Conservation (phyloP, 64 coral and sea anemone genomes). For the Montipora sp. region DNA sequence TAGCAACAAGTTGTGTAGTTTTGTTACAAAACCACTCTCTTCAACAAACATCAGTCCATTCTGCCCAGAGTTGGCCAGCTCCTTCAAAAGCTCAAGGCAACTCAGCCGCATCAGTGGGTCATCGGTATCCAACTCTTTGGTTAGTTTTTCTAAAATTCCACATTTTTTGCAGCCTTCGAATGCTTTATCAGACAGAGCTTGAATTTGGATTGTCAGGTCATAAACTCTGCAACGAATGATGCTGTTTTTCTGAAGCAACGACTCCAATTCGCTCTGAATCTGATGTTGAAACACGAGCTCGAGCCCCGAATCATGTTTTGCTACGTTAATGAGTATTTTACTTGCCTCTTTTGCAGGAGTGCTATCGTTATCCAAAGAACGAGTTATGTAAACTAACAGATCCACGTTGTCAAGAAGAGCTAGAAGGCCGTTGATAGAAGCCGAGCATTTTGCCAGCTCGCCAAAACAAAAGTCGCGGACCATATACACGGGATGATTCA, state of each 20-base stretch:
- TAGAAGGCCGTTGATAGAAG: constrained; percentile 81
- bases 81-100: constrained; percentile 86
- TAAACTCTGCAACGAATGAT: constrained; percentile 90
- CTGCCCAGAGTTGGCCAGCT: constrained; percentile 63
- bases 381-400: constrained; percentile 76
- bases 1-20: constrained; percentile 76
- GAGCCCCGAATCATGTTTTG: constrained; percentile 84
- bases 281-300: constrained; percentile 80
- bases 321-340: constrained; percentile 72
- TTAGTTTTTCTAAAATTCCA: constrained; percentile 74
- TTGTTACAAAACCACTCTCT: constrained; percentile 70
- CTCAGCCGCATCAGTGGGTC: constrained; percentile 89
- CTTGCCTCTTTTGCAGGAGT: constrained; percentile 73
- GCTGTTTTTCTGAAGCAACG: constrained; percentile 67
- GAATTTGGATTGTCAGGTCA: constrained; percentile 73
- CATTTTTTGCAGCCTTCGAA: constrained; percentile 45
- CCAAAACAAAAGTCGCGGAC: constrained; percentile 87
- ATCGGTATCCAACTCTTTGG: constrained; percentile 79
- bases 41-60: constrained; percentile 77
- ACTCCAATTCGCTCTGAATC: constrained; percentile 83
- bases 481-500: constrained; percentile 89
- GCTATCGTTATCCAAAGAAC: constrained; percentile 70
- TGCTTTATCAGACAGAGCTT: constrained; percentile 60
- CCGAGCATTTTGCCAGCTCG: constrained; percentile 83
- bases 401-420: constrained; percentile 82